Evolutionary conservation across 92 coral and sea anemone species (phyloP), one percentile per base, ranked within the genome.

Genomic region (Bergia puertoricense): DNA sequence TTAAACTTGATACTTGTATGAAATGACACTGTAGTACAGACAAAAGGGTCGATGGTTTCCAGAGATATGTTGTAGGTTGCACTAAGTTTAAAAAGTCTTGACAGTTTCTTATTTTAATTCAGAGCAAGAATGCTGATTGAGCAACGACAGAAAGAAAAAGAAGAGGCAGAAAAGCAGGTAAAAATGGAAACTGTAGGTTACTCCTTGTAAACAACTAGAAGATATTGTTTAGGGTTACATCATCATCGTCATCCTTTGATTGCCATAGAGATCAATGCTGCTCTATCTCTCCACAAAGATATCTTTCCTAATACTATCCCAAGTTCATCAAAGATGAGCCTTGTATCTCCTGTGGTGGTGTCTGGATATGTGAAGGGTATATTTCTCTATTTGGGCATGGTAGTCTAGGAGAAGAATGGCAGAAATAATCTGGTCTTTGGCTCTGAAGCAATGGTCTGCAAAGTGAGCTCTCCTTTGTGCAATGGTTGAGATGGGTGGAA

Each of bases 81-180:
- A 41, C 14, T 78, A 62, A 15, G 16, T 38, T 65, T 5, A 9
- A 18, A 73, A 20, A 23, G 68, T 36, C 8, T 10, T 86, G 39
- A 50, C 45, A 65, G 74, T 16, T 62, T n/a, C 13, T 79, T 76
- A n/a, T 41, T 59, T 10, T 10, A 46, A 13, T 74, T 6, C 67
- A 96, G 98, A 90, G 98, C 98, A 76, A 96, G 90, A 77, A 71
- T 81, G 45, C 91, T 96, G 16, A 85, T 95, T 57, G 98, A 96
- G 82, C 88, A 93, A 56, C 95, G 90, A 68, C 92, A 92, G 71
- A 88, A 59, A 77, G 95, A 96, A 80, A 95, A 88, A 76, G 92
- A 89, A 43, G 98, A 90, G 69, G 81, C 71, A 39, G 98, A 93
- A 72, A 90, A 91, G 54, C 86, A 91, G 92, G 97, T 96, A 88